Base-by-base conservation (phyloP, 2,113 vertebrate species). In the Sebastes schlegelii region DNA sequence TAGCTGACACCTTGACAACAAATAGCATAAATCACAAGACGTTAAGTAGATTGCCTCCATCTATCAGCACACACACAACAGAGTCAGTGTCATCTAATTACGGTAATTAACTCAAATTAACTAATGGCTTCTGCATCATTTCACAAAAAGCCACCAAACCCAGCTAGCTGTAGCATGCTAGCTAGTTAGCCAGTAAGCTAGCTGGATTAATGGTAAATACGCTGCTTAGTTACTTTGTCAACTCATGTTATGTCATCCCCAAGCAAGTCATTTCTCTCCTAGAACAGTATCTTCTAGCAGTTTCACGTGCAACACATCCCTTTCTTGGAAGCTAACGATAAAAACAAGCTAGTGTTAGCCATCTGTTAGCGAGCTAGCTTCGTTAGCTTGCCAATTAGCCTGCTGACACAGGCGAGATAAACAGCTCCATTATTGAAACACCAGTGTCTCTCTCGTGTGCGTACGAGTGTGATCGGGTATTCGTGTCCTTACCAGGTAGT, bases 401-500 rank as follows among this genome's bases (percentile, higher is more conserved):
- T 86, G 51, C 65, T 49, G 42, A 91, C 80, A 82, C 77, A 84
- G 71, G 57, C 45, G 26, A 60, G 75, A 76, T 77, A 51, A 67
- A 71, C n/a, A 58, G 74, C 26, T 65, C 43, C 40, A 1, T 43
- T 2, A 54, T 65, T 68, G 48, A 66, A 67, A 65, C 34, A n/a
- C n/a, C 3, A 23, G 5, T 13, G 2, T 10, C 4, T 63, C 54
- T 6, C 1, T 63, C 61, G 42, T 26, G 5, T 13, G 2, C 4
- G 23, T 5, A 3, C n/a, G 4, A 11, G 13, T 60, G 40, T 34
- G 23, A 61, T 57, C 3, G 13, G 17, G 21, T 12, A 0, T 43
- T 13, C 9, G 14, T 46, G 62, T 73, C 51, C 94, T 95, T 91
- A 95, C 95, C 95, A 83, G 89, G 51, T 80, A 82, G 90, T 34